A percentile compares a stretch with the other conserved stretches of the same genome.
Evolutionary conservation across 2,797 vertebrate genomes (phyloP).

Genomic region (Chiroxiphia lanceolata): DNA sequence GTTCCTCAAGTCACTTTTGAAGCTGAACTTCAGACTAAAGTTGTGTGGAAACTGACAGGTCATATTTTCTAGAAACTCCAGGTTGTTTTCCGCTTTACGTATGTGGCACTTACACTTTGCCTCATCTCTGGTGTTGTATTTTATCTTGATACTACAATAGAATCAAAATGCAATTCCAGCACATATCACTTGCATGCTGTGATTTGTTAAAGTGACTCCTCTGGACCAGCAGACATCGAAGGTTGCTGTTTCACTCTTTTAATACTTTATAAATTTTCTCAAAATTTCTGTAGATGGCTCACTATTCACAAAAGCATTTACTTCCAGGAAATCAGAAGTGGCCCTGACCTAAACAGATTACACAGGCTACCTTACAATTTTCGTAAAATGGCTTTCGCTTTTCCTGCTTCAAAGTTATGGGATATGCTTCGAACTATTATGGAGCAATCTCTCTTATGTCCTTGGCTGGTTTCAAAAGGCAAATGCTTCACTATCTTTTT

Average conservation of each 20-base stretch:
- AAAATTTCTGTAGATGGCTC: neutral
- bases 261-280: neutral
- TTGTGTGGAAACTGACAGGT: neutral
- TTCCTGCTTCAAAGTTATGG: neutral
- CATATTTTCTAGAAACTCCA: neutral
- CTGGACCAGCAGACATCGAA: neutral
- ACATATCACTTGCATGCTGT: neutral
- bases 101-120: neutral
- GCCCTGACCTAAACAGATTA: neutral
- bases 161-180: conserved; percentile 12
- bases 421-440: neutral
- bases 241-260: neutral
- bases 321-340: neutral
- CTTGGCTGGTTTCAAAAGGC: neutral
- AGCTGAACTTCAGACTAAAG: neutral
- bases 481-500: neutral
- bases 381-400: neutral
- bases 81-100: neutral
- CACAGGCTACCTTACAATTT: neutral
- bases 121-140: neutral
- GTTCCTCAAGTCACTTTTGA: neutral
- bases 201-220: neutral
- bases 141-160: neutral
- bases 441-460: neutral
- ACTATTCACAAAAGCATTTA: neutral